These are phyloP conservation scores for Mythimna vitellina DNA, from an alignment of 2,888 invertebrate species.

Conservation along the genomic window DNA sequence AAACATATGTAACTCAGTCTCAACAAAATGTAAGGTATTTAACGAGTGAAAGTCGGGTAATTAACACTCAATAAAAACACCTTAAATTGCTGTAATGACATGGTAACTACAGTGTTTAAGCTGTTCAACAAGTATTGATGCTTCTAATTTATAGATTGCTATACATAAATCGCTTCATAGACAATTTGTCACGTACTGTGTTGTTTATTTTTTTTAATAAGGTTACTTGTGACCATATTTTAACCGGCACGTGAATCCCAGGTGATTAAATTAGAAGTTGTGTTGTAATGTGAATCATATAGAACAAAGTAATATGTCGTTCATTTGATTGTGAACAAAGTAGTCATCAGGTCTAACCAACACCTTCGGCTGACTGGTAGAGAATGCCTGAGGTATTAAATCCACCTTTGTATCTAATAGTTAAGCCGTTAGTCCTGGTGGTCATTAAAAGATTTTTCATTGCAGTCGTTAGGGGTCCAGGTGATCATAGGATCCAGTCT, in stretches of 20 bases:
- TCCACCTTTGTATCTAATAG: no score
- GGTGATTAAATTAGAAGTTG: slow-evolving; percentile 46
- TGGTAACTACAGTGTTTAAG: slow-evolving; percentile 32
- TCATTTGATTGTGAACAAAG: background rate
- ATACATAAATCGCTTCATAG: slow-evolving; percentile 17
- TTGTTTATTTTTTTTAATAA: slow-evolving; percentile 50
- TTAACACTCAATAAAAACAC: slow-evolving; percentile 41
- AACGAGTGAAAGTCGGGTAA: slow-evolving; percentile 47
- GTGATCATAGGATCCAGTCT: background rate
- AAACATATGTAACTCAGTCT: slow-evolving; percentile 28
- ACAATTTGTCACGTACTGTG: slow-evolving; percentile 57
- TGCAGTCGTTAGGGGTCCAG: background rate
- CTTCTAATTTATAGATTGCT: slow-evolving; percentile 25
- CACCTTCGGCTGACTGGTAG: no score
- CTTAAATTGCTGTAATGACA: slow-evolving; percentile 37
- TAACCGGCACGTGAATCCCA: slow-evolving; percentile 42
- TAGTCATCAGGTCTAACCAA: no score
- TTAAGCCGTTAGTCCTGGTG: background rate
- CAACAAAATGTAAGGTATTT: slow-evolving; percentile 35
- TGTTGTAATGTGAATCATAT: slow-evolving; percentile 40
- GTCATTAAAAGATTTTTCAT: background rate
- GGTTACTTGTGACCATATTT: slow-evolving; percentile 34
- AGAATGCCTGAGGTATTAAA: no score
- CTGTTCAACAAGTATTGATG: slow-evolving; percentile 32
- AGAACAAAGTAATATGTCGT: slow-evolving; percentile 20